phyloP scores from a whole-genome alignment of 53 echinoderm and acorn worm species.

The Glandiceps talaboti region DNA sequence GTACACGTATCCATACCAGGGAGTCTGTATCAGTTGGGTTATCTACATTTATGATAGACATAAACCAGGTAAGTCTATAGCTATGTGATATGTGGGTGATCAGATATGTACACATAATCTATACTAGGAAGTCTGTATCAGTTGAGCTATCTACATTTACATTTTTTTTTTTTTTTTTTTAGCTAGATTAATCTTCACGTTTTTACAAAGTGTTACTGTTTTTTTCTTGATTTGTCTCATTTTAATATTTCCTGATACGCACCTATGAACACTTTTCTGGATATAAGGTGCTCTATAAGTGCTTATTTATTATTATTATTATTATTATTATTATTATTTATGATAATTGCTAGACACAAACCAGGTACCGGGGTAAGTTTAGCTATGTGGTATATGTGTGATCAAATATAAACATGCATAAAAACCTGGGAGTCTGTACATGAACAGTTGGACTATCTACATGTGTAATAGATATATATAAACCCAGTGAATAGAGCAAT shows the following conservation, averaged over 20 bases:
- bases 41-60: slow-evolving; percentile 93
- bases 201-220: too few species aligned
- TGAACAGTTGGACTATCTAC: too few species aligned
- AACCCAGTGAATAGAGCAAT: too few species aligned
- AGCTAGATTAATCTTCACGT: background rate
- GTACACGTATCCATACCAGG: slow-evolving; percentile 73
- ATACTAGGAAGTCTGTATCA: slow-evolving; percentile 81
- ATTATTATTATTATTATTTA: too few species aligned
- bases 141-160: slow-evolving; percentile 84
- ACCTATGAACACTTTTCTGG: too few species aligned
- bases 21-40: slow-evolving; percentile 85
- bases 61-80: slow-evolving; percentile 61
- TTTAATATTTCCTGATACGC: too few species aligned
- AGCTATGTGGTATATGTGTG: slow-evolving; percentile 22
- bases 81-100: slow-evolving; percentile 30
- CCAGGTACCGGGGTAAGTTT: slow-evolving; percentile 52
- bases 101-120: slow-evolving; percentile 74
- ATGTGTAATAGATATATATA: too few species aligned
- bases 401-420: slow-evolving; percentile 78
- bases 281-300: too few species aligned
- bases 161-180: too few species aligned
- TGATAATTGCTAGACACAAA: slow-evolving; percentile 95
- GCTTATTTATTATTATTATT: too few species aligned
- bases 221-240: too few species aligned
- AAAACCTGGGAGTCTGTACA: slow-evolving; percentile 80